Base-by-base conservation (phyloP, 2,888 invertebrate genomes). In the Aleiodes leptofemur region DNA sequence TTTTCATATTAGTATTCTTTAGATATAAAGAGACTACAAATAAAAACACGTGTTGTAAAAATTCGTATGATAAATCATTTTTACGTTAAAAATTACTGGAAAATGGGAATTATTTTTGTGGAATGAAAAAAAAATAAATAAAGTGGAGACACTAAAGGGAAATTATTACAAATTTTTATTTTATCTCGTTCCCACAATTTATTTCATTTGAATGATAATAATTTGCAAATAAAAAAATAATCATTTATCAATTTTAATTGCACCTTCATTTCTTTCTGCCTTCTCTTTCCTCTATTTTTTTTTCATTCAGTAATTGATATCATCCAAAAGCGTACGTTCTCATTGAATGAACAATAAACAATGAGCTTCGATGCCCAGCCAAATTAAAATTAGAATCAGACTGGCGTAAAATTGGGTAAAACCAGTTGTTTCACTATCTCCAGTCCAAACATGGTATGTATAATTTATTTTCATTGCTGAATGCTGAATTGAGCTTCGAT, bases 281-380 rank as follows among this genome's bases (percentile, higher is more conserved):
- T 64, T 11, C 23, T 23, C 14, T n/a, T 16, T 16, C 51, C 6
- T 55, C 11, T 43, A 11, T 14, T 43, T 43, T 11, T 13, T 4
- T 4, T 43, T 9, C 23, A 48, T 48, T 11, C 64, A 43, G 14
- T 64, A 64, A 64, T 64, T 64, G 59, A 59, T 59, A 59, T 48
- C 64, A 64, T 23, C 23, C 16, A 48, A 64, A 64, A 14, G 7
- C 43, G 11, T 14, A 48, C 16, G 48, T 16, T 64, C 16, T 9
- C 5, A 64, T 48, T 48, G 11, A 16, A 43, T 43, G 64, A 64
- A 64, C 64, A 64, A 64, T 64, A 43, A 64, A 59, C 59, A 64
- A 64, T 43, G 43, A 64, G 23, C 43, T 43, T 64, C 34, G 59
- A 43, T 43, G 43, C 9, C n/a, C 59, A 48, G 64, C 7, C 6